phyloP scores from a whole-genome alignment of 2,797 vertebrate genomes.

The Bradypus variegatus region DNA sequence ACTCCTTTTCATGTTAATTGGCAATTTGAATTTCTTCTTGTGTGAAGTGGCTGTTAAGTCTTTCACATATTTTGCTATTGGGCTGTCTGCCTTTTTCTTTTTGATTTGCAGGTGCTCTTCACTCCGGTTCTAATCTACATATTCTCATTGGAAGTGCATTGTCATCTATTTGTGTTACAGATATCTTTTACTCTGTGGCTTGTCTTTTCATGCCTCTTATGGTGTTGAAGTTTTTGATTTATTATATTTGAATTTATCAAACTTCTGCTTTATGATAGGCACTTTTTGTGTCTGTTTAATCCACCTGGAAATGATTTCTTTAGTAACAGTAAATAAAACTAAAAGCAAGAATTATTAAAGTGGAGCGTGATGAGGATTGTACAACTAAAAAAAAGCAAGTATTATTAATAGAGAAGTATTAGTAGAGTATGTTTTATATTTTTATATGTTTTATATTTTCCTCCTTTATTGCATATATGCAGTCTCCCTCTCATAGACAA shows the following conservation, averaged over 20 bases:
- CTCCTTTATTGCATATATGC: not conserved
- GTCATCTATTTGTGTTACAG: not conserved
- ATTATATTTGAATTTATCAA: not conserved
- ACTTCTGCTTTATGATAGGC: not conserved
- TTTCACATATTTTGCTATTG: not conserved
- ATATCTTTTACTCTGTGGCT: not conserved
- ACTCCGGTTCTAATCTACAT: not conserved
- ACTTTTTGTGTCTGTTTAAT: not conserved
- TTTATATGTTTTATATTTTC: not conserved
- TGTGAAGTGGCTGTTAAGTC: not conserved
- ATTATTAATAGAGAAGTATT: not conserved
- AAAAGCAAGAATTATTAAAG: too few species aligned
- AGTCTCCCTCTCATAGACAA: not conserved
- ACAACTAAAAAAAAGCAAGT: not conserved
- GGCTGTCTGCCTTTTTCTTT: not conserved
- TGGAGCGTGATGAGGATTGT: too few species aligned
- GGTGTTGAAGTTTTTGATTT: not conserved
- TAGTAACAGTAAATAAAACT: not conserved
- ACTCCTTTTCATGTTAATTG: constrained; percentile 35
- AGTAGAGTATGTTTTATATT: not conserved
- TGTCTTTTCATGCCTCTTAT: not conserved
- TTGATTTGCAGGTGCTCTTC: not conserved
- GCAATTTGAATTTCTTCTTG: constrained; percentile 12
- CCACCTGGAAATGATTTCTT: not conserved
- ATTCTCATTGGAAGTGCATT: not conserved